phyloP scores from a whole-genome alignment of 2,113 vertebrate species.

The Pangasianodon hypophthalmus region DNA sequence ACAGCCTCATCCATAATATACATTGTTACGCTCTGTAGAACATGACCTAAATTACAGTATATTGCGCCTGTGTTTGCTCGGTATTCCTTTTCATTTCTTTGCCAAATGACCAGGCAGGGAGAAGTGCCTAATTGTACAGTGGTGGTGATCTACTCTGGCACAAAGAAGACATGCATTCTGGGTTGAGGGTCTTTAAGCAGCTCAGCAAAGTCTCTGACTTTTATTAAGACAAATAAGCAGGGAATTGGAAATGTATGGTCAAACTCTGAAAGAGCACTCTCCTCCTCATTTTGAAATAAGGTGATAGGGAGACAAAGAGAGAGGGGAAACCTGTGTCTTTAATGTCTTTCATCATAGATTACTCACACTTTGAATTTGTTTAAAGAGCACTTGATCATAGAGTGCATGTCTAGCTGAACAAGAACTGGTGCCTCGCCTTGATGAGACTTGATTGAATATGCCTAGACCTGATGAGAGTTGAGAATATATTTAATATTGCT shows the following conservation, averaged over 20 bases:
- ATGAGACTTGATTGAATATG: slow-evolving; percentile 43
- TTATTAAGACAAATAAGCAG: slow-evolving; percentile 67
- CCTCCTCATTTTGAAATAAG: slow-evolving; percentile 11
- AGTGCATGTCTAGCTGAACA: background rate
- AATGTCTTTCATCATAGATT: slow-evolving; percentile 16
- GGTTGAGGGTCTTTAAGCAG: slow-evolving; percentile 50
- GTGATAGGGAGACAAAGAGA: background rate
- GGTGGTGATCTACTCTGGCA: slow-evolving; percentile 39
- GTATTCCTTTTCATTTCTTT: slow-evolving; percentile 53
- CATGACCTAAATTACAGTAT: slow-evolving; percentile 47
- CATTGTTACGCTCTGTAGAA: slow-evolving; percentile 43
- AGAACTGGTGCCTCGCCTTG: slow-evolving; percentile 34
- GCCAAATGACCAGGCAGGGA: slow-evolving; percentile 52
- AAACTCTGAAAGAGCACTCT: background rate
- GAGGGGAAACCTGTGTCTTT: background rate
- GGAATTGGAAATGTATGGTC: slow-evolving; percentile 13
- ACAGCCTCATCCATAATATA: slow-evolving; percentile 24
- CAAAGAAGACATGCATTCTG: slow-evolving; percentile 56
- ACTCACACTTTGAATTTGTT: slow-evolving; percentile 31
- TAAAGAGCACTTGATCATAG: slow-evolving; percentile 29
- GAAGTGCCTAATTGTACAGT: slow-evolving; percentile 21
- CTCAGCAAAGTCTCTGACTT: slow-evolving; percentile 47
- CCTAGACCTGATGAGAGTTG: background rate
- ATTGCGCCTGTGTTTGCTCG: slow-evolving; percentile 41
- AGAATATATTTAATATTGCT: slow-evolving; percentile 6